Percentiles rank a stretch among this genome's conserved stretches.
Conservation (phyloP, 1,140 invertebrate species). For the Polypedilum vanderplanki region DNA sequence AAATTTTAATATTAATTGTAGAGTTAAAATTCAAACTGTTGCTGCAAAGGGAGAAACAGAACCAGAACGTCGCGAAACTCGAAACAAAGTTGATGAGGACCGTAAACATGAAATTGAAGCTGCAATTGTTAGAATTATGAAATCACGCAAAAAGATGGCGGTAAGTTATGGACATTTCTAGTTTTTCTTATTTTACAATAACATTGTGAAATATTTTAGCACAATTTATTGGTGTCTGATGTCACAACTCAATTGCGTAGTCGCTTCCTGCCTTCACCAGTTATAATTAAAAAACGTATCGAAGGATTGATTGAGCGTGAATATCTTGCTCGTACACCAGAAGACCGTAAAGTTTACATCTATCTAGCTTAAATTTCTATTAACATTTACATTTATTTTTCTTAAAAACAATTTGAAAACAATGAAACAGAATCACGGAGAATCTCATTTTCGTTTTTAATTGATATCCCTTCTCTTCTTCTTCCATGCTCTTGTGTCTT, state of each 20-base stretch:
- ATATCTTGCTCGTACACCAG: constrained; percentile 91
- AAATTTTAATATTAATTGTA: constrained; percentile 41
- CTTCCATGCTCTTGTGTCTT: too few relatives aligned
- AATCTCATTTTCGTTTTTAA: too few relatives aligned
- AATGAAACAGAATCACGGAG: too few relatives aligned
- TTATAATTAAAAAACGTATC: constrained; percentile 98
- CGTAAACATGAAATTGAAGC: constrained; percentile 99
- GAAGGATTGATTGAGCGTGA: constrained; percentile 98
- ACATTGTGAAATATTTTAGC: constrained; percentile 53
- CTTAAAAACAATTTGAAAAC: not conserved
- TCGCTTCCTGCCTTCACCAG: constrained; percentile 93
- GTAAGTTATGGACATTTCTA: constrained; percentile 46
- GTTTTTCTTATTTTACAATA: constrained; percentile 30
- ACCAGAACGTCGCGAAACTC: constrained; percentile 94
- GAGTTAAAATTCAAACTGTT: constrained; percentile 89
- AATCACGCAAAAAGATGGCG: constrained; percentile 89
- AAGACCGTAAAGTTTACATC: constrained; percentile 91
- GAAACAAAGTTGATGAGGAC: constrained; percentile 98
- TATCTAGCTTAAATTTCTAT: constrained; percentile 69
- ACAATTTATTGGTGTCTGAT: constrained; percentile 93
- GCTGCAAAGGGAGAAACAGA: constrained; percentile 97
- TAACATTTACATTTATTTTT: not conserved
- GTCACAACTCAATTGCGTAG: constrained; percentile 94
- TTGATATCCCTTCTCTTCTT: too few relatives aligned
- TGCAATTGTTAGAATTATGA: constrained; percentile 99